Base-by-base conservation (phyloP, 2,797 vertebrate species). In the Leptatherina wallacei region DNA sequence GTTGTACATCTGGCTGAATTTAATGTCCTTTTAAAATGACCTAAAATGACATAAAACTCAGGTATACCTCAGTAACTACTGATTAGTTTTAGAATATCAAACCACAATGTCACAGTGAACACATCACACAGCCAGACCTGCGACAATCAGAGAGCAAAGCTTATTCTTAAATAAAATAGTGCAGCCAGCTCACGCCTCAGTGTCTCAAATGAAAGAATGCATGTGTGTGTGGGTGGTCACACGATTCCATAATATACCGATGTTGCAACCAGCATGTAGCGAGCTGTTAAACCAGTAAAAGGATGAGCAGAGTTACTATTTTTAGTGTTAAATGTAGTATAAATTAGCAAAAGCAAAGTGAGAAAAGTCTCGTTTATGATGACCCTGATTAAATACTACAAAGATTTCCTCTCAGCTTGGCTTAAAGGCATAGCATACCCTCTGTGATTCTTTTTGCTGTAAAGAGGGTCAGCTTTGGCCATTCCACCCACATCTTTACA, bases 391-490 rank as follows among this genome's bases (percentile, higher is more conserved):
- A n/a, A 54, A 78, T n/a, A n/a, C 58, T 11, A 57, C 51, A 61
- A 61, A 62, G 57, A 35, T 22, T 32, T 12, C 44, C 40, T 55
- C 42, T 44, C 32, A 33, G 75, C 68, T 54, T 4, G 60, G 73
- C 78, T 69, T 69, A 59, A 27, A 42, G 65, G 65, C 64, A 40
- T n/a, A 69, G 56, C 33, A 35, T 6, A 14, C 61, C 33, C 49
- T 32, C 33, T 12, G 61, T 49, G 67, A 47, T 29, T 51, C 40
- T 47, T 1, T 47, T 1, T 58, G 29, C 32, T 66, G 42, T n/a
- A 24, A 64, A 73, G 73, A 40, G 57, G 62, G 33, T 82, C 78
- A 62, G 44, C 52, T 69, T 76, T 78, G 72, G 75, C 73, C 75
- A 66, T 69, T 83, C 47, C 33, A 9, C 1, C 33, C 16, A 70